Evolutionary conservation across 2,797 vertebrate genomes (phyloP), one percentile per base, ranked within the genome.

Genomic region (Notolepis coatsorum): DNA sequence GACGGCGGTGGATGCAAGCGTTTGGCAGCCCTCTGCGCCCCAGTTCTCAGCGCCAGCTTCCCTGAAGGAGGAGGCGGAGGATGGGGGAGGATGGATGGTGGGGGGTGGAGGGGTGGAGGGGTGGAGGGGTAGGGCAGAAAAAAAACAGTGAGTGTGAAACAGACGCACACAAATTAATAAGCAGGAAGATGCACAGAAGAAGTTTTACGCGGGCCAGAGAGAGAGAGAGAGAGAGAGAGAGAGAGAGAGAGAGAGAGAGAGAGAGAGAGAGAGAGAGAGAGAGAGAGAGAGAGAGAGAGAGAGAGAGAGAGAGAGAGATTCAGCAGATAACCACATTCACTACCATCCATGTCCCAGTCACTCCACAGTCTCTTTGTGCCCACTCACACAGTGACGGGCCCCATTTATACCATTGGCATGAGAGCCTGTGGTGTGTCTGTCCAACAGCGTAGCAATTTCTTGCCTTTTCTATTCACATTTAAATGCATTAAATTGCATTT

Each of bases 1-100:
- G 58, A 96, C 90, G 21, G 95, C 88, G 70, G 95, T 94, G 56
- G 96, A 96, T 73, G 94, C 91, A 73, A 97, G 90, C 33, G 96
- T 98, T 92, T 98, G 96, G 94, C 97, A 99, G 93, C 94, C 96
- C 88, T 97, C 95, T 0, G 95, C 94, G 92, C 96, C 95, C 97
- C 97, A 99, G 93, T 95, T 96, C 88, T 96, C 95, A 10, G 93
- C 91, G 78, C 94, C 96, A 91, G 93, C 89, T 83, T 98, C 97
- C 78, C 97, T 98, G 93, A 90, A 93, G 84, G 79, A 81, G 68
- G 77, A 76, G 69, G 84, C n/a, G 68, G 84, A 68, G 25, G 47
- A 13, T 53, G 52, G 37, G 84, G 84, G 79, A 81, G 68, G 77
- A 76, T 68, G 84, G 68, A 84, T 66, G 25, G 47, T 13, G 55